Percentiles rank a stretch among this genome's conserved stretches.
These are phyloP conservation scores for Cephus cinctus DNA, from an alignment of 1,140 invertebrate genomes.

Conservation along the genomic window DNA sequence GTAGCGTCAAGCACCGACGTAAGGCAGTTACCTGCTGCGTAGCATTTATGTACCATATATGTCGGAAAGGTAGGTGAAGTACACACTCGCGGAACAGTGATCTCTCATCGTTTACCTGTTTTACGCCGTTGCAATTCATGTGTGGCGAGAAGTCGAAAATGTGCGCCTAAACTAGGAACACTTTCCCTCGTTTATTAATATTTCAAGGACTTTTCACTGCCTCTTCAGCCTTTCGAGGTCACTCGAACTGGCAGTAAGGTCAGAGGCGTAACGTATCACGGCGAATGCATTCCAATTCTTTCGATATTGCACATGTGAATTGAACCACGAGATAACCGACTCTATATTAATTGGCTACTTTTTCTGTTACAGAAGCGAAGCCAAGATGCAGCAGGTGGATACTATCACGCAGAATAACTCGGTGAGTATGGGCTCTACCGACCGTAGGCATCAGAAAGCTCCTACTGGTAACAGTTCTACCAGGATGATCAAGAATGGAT, in stretches of 20 bases:
- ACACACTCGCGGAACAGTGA: background rate
- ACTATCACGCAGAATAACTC: conserved; percentile 60
- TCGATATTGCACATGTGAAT: too few species aligned
- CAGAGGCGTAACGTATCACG: too few species aligned
- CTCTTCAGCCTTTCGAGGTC: too few species aligned
- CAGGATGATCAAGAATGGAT: background rate
- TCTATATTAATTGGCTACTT: conserved; percentile 1
- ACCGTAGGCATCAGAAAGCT: too few species aligned
- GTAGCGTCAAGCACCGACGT: conserved; percentile 47
- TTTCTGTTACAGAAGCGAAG: conserved; percentile 51
- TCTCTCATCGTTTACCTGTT: background rate
- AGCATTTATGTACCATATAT: conserved; percentile 57
- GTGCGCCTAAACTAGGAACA: too few species aligned
- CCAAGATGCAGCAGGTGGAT: conserved; percentile 63
- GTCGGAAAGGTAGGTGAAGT: conserved; percentile 50
- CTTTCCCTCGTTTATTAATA: too few species aligned
- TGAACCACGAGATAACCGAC: too few species aligned
- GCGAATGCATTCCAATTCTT: too few species aligned
- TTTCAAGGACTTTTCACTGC: too few species aligned
- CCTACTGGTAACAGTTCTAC: background rate
- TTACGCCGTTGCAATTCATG: too few species aligned
- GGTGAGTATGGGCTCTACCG: conserved; percentile 55
- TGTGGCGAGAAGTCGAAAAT: too few species aligned
- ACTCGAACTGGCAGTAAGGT: too few species aligned
- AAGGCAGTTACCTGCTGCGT: conserved; percentile 53